These are phyloP conservation scores for Xiphophorus birchmanni DNA, from an alignment of 2,797 vertebrate genomes.

Conservation along the genomic window DNA sequence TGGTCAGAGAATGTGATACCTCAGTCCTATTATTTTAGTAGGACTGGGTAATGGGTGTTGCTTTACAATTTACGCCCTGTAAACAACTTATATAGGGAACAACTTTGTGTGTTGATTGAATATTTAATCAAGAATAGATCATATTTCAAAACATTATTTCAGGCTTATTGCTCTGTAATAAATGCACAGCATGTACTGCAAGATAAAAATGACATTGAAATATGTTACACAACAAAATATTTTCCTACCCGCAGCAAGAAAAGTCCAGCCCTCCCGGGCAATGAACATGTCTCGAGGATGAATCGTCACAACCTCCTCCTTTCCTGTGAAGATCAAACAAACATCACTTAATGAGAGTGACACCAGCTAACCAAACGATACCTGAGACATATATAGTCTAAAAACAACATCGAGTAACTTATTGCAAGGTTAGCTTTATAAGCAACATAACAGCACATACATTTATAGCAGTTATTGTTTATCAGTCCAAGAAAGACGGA, in stretches of 20 bases:
- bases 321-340: conserved; percentile 74
- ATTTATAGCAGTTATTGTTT: background rate
- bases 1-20: background rate
- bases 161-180: background rate
- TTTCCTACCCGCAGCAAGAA: conserved; percentile 89
- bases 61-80: background rate
- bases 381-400: background rate
- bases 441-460: background rate
- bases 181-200: background rate
- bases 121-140: background rate
- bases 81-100: background rate
- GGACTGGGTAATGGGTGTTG: background rate
- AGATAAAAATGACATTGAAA: background rate
- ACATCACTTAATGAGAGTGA: background rate
- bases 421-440: background rate
- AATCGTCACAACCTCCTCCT: conserved; percentile 81
- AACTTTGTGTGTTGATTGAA: background rate
- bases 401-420: background rate
- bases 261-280: conserved; percentile 83
- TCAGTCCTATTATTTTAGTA: background rate
- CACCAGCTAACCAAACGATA: background rate
- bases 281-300: conserved; percentile 89
- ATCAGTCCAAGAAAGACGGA: background rate
- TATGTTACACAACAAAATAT: background rate
- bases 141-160: background rate